These are phyloP conservation scores for Lasioglossum pauxillum DNA, from an alignment of 2,888 invertebrate species.

Conservation along the genomic window DNA sequence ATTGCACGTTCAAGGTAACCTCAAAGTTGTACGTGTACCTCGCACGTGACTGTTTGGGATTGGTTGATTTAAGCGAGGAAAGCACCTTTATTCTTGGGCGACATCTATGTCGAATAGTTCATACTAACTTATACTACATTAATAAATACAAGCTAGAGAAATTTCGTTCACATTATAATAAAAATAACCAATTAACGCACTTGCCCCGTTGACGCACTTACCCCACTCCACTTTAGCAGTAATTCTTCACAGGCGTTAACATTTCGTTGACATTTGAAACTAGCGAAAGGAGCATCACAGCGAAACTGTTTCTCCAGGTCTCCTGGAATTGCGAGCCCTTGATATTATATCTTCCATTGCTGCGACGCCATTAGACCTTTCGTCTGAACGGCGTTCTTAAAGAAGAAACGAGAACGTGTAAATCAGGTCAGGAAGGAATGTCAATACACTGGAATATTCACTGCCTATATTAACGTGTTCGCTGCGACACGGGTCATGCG, in stretches of 20 bases:
- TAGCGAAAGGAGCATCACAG: not conserved
- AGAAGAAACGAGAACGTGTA: not conserved
- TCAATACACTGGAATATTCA: not conserved
- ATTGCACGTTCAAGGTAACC: no score
- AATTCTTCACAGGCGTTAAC: conserved; percentile 35
- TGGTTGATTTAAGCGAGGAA: no score
- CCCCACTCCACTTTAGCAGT: not conserved
- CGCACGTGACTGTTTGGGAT: no score
- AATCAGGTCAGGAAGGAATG: conserved; percentile 1
- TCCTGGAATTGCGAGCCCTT: conserved; percentile 21
- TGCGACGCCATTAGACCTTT: conserved; percentile 41
- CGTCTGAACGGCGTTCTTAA: conserved; percentile 15
- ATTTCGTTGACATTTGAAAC: conserved; percentile 52
- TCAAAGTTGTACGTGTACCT: no score
- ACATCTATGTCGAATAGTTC: no score
- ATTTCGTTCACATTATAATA: no score
- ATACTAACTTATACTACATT: no score
- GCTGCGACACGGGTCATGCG: conserved; percentile 3
- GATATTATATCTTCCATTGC: conserved; percentile 11
- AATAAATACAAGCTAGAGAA: no score
- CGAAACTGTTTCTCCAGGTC: conserved; percentile 9
- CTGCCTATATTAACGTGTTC: not conserved
- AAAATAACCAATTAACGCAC: no score
- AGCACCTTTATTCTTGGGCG: no score
- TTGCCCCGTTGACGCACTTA: no score